Evolutionary conservation across 2,113 vertebrate genomes (phyloP), one percentile per base, ranked within the genome.

Genomic region (Etheostoma cragini): DNA sequence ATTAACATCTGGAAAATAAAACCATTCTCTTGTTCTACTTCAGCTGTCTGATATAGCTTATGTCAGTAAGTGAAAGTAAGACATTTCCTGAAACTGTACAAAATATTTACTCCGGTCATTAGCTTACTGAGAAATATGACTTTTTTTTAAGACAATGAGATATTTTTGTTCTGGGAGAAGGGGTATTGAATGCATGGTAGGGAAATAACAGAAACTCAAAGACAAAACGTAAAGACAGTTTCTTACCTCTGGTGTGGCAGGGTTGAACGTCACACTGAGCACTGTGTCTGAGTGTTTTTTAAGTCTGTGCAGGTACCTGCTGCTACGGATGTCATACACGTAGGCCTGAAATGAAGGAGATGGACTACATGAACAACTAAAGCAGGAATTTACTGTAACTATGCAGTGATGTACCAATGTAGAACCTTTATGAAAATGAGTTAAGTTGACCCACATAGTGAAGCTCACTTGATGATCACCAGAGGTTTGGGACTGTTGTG

Each of bases 291-390:
- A 94, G 83, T 97, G 96, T 84, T 95, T 94, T 0, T 94, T 80
- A 22, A 98, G 92, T 53, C 95, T 96, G 87, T 94, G 89, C 13
- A 94, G 94, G 89, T 94, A 97, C 45, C 91, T 95, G 86, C 94
- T 96, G 49, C 94, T 96, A 35, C 83, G 86, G 87, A 94, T 88
- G 35, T 97, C 96, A 67, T 97, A 98, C 56, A 98, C 14, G 13
- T 97, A 98, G 3, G 94, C 97, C 98, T 98, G 79, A 50, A 93
- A 81, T 66, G 13, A 76, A 84, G 7, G 22, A 76, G 71, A 89
- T 15, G 14, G 49, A 45, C 24, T 11, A 22, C 46, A 69, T 60
- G 8, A 85, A 83, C 22, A 79, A 46, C 47, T n/a, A n/a, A n/a
- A 64, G 33, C 62, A 67, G 16, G 2, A 19, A 30, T 49, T 1